phyloP scores from a whole-genome alignment of 2,113 vertebrate species.

The Hemiprocne comata region DNA sequence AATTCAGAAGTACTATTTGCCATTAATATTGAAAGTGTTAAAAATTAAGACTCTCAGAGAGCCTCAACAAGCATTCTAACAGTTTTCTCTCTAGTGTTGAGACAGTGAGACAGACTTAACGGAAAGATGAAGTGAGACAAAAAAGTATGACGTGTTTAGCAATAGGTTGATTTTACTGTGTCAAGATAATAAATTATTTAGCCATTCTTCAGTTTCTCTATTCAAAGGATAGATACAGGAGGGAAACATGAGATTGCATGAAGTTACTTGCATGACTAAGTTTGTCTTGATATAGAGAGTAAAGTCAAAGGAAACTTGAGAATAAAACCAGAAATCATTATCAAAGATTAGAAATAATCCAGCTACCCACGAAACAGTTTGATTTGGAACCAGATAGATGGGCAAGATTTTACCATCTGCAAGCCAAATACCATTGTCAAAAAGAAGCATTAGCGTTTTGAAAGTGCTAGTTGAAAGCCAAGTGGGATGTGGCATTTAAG shows the following conservation, averaged over 20 bases:
- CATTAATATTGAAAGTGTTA: not conserved
- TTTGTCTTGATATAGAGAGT: not conserved
- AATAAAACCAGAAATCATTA: not conserved
- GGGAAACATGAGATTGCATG: not conserved
- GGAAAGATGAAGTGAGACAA: not conserved
- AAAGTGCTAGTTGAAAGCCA: not conserved
- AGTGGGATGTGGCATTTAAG: not conserved
- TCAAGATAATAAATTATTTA: not conserved
- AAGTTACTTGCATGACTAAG: not conserved
- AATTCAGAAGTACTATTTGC: not conserved
- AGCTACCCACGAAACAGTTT: not conserved
- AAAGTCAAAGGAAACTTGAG: not conserved
- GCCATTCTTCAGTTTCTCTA: not conserved
- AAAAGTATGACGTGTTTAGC: not conserved
- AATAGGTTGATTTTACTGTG: not conserved
- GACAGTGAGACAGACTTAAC: not conserved
- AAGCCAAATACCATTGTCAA: not conserved
- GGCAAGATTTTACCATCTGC: not conserved
- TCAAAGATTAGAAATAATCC: not conserved
- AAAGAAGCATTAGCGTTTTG: not conserved
- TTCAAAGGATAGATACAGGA: not conserved
- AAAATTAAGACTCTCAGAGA: not conserved
- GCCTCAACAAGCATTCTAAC: not conserved
- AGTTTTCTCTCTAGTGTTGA: not conserved
- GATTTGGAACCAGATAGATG: not conserved